Percentiles rank a stretch among this genome's conserved stretches.
phyloP scores from a whole-genome alignment of 2,888 invertebrate species.

The Venustoraphidia nigricollis region DNA sequence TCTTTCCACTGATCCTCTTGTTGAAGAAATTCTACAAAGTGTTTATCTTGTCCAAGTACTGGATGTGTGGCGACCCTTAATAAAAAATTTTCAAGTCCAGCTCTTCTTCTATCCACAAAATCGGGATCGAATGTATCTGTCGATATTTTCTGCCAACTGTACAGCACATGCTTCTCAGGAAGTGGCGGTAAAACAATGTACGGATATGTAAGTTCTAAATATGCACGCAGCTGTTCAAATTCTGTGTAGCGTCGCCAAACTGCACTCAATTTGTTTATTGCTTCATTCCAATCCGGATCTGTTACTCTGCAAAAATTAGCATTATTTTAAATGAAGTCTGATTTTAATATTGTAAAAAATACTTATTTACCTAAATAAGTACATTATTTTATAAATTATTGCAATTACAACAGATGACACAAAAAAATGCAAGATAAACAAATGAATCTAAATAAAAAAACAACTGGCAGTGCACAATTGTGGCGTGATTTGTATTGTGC shows the following conservation, averaged over 20 bases:
- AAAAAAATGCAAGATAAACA: background rate
- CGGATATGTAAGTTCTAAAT: conserved; percentile 64
- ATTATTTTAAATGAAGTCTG: too few species aligned
- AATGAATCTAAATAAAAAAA: background rate
- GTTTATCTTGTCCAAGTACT: conserved; percentile 53
- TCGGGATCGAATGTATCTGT: conserved; percentile 72
- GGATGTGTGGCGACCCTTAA: conserved; percentile 62
- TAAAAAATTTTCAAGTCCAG: conserved; percentile 67
- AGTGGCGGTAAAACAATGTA: conserved; percentile 65
- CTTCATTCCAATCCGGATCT: conserved; percentile 42
- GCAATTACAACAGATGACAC: background rate
- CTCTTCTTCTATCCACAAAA: conserved; percentile 68
- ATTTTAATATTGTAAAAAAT: background rate
- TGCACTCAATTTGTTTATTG: conserved; percentile 45
- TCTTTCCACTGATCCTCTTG: conserved; percentile 69
- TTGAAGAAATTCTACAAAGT: conserved; percentile 63
- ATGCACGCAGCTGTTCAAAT: conserved; percentile 65
- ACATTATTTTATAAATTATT: background rate
- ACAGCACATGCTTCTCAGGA: conserved; percentile 63
- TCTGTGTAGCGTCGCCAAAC: conserved; percentile 73
- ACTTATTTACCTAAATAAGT: background rate
- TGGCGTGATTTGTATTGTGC: background rate
- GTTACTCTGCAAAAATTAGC: conserved; percentile 34
- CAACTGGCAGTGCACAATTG: background rate
- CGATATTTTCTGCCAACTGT: conserved; percentile 61